These are phyloP conservation scores for Andrena minutula DNA, from an alignment of 2,888 invertebrate species.

Conservation along the genomic window DNA sequence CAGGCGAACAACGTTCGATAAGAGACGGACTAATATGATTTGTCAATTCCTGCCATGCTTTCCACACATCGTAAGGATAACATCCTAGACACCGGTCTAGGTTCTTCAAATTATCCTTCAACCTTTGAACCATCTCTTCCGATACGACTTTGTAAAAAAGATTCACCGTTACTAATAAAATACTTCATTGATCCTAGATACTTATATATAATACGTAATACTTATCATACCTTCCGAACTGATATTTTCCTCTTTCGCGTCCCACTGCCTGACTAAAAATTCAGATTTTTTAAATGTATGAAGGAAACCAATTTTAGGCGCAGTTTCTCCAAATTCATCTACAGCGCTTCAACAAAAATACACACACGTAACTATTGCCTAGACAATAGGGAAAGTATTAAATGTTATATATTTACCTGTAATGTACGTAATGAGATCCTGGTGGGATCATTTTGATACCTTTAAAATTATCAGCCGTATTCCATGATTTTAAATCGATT, in stretches of 20 bases:
- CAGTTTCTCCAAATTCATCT: constrained; percentile 85
- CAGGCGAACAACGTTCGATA: constrained; percentile 89
- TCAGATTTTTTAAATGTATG: constrained; percentile 93
- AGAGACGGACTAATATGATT: constrained; percentile 85
- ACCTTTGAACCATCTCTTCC: constrained; percentile 88
- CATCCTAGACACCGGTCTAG: constrained; percentile 93
- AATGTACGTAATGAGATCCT: constrained; percentile 97
- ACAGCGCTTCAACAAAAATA: constrained; percentile 84
- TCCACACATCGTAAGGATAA: constrained; percentile 95
- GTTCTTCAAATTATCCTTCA: constrained; percentile 89
- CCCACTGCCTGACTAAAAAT: constrained; percentile 95
- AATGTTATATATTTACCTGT: constrained; percentile 86
- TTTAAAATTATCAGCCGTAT: constrained; percentile 95
- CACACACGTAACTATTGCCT: constrained; percentile 52
- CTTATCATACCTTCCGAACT: constrained; percentile 84
- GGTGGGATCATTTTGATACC: constrained; percentile 99
- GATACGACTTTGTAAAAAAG: constrained; percentile 85
- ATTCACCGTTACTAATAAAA: constrained; percentile 13
- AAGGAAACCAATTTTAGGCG: constrained; percentile 92
- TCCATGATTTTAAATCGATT: constrained; percentile 97
- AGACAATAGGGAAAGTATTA: constrained; percentile 73
- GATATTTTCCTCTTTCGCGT: constrained; percentile 91
- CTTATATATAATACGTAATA: background rate
- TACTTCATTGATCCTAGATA: background rate
- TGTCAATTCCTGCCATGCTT: constrained; percentile 93